A percentile compares a stretch with the other conserved stretches of the same genome.
phyloP scores from a whole-genome alignment of 2,888 invertebrate species.

The Pollenia griseotomentosa region DNA sequence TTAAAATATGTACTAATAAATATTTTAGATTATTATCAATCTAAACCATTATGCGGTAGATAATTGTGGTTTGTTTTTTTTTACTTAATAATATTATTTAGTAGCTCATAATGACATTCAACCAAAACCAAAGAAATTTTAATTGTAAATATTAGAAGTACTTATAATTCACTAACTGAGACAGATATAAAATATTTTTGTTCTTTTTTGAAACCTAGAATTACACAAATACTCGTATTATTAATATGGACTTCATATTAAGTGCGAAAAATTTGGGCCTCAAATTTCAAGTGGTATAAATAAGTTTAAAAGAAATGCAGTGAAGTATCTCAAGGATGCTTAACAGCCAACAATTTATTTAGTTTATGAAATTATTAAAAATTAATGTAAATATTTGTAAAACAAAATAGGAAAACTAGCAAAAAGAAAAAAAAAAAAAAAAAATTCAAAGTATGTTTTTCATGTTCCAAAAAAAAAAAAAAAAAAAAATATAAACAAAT shows the following conservation, averaged over 20 bases:
- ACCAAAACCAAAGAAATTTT: slow-evolving; percentile 24
- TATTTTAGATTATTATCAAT: slow-evolving; percentile 28
- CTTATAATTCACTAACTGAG: neutral
- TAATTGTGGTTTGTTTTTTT: slow-evolving; percentile 75
- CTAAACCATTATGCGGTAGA: slow-evolving; percentile 76
- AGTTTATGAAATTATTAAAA: slow-evolving; percentile 70
- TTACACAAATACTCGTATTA: slow-evolving; percentile 10
- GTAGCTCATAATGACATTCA: slow-evolving; percentile 12
- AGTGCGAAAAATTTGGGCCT: slow-evolving; percentile 70
- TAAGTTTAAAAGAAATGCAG: neutral
- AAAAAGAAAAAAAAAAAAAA: slow-evolving; percentile 3
- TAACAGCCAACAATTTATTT: neutral
- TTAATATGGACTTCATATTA: slow-evolving; percentile 42
- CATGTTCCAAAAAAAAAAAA: neutral
- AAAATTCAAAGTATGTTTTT: slow-evolving; percentile 17
- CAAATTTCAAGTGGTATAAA: slow-evolving; percentile 64
- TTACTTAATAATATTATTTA: slow-evolving; percentile 80
- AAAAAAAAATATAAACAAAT: slow-evolving; percentile 20
- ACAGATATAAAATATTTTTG: neutral
- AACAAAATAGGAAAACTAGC: slow-evolving; percentile 24
- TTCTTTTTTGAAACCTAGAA: slow-evolving; percentile 24
- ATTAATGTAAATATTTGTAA: slow-evolving; percentile 55
- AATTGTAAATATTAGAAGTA: slow-evolving; percentile 37
- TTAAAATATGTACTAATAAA: slow-evolving; percentile 34
- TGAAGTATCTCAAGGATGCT: neutral